These are phyloP conservation scores for Enteromius trimaculatus DNA, from an alignment of 2,797 vertebrate genomes.

Conservation along the genomic window DNA sequence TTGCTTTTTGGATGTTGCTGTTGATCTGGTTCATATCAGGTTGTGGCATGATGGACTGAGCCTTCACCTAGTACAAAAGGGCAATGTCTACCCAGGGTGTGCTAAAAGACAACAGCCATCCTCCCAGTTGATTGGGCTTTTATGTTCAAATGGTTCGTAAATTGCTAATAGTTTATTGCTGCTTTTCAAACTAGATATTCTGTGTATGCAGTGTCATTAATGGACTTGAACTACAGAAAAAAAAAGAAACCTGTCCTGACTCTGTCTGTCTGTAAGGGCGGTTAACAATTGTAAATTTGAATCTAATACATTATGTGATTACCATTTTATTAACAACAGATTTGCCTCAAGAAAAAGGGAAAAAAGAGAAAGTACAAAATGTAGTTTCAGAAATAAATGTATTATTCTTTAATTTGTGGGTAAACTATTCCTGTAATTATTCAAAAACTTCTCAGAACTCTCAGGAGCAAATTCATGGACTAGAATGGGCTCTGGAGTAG, in stretches of 20 bases:
- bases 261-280: background rate
- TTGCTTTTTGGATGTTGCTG: background rate
- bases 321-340: too few species aligned
- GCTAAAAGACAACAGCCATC: background rate
- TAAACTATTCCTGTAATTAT: too few species aligned
- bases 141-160: background rate
- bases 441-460: too few species aligned
- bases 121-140: background rate
- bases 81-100: background rate
- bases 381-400: too few species aligned
- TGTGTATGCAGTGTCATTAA: background rate
- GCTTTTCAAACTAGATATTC: background rate
- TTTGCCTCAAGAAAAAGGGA: too few species aligned
- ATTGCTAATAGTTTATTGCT: background rate
- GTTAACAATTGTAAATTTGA: too few species aligned
- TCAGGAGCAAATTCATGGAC: too few species aligned
- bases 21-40: constrained; percentile 20
- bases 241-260: background rate
- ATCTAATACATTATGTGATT: too few species aligned
- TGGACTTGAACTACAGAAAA: background rate
- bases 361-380: too few species aligned
- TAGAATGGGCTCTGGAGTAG: too few species aligned
- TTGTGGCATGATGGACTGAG: background rate
- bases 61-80: background rate
- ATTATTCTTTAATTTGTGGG: too few species aligned